Evolutionary conservation across 2,113 vertebrate species (phyloP).

Genomic region (Riparia riparia): DNA sequence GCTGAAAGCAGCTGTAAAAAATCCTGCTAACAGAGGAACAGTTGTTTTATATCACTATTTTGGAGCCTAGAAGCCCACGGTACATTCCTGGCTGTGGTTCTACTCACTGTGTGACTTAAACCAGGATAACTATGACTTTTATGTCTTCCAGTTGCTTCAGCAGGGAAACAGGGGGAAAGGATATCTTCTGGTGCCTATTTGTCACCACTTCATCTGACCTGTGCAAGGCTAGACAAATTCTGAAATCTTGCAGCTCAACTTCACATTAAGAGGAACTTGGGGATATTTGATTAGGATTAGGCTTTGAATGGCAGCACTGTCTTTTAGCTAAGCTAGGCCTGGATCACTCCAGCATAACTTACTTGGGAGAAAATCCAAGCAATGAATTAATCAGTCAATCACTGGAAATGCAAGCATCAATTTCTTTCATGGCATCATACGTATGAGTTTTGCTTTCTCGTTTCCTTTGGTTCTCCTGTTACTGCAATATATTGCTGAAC

Average conservation of each 20-base stretch:
- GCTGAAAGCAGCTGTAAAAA: conserved; percentile 18
- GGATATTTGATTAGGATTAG: not conserved
- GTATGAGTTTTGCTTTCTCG: not conserved
- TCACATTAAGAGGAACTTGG: not conserved
- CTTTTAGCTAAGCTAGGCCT: not conserved
- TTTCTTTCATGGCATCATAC: not conserved
- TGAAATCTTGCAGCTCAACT: not conserved
- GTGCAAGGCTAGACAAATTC: not conserved
- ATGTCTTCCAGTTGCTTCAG: conserved; percentile 25
- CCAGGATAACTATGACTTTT: not conserved
- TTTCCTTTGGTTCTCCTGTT: not conserved
- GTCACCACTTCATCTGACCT: conserved; percentile 3
- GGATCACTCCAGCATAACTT: not conserved
- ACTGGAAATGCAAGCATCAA: not conserved
- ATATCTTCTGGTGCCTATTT: not conserved
- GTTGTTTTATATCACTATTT: not conserved
- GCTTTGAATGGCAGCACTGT: not conserved
- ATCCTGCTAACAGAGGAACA: not conserved
- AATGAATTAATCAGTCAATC: not conserved
- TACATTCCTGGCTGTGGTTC: conserved; percentile 12
- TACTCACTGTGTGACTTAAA: conserved; percentile 22
- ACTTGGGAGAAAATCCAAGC: not conserved
- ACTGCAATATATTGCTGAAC: not conserved
- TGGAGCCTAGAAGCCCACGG: not conserved
- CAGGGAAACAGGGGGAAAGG: not conserved